Base-by-base conservation (phyloP, 2,888 invertebrate species). In the Apodemia duryi region DNA sequence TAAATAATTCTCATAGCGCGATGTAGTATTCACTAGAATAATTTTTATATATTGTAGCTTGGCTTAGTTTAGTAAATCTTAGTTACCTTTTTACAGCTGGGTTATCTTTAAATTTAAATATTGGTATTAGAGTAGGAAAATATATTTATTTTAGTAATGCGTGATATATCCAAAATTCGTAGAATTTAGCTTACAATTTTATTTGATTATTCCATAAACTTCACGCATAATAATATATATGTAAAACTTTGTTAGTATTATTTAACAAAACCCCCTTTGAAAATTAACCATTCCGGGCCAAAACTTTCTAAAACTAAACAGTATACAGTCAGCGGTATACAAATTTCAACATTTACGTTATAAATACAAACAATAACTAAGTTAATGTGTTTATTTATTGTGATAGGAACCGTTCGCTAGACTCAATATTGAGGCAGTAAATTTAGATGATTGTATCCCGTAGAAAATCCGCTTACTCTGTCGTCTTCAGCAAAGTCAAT, bases 401-500 rank as follows among this genome's bases (percentile, higher is more conserved):
- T 54, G 54, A 54, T 54, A 54, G 54, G 54, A 54, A 54, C 52
- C 29, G 51, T 51, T 54, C 54, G 21, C 28, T 54, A 29, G 54
- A 54, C 54, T 54, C 54, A 54, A 54, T 43, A 43, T 46, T 62
- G 29, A 63, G 65, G 65, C 63, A 63, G 65, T 64, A 66, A 64
- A 64, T 71, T 65, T 65, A 64, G 64, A 68, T 69, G 32, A 49
- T 29, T 68, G 70, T 71, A 62, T 63, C 68, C 67, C 68, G 65
- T 65, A 63, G 62, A 61, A 61, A 72, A 69, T 68, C 66, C 67
- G 71, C 69, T 66, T 68, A 68, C 65, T 61, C 68, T 65, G 68
- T 69, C 68, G 68, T 65, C 65, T 67, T 49, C 46, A 43, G 68
- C 63, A 68, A 65, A 69, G 67, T 67, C 65, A 70, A 70, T 68